A percentile compares a stretch with the other conserved stretches of the same genome.
These are phyloP conservation scores for Nemoura dubitans DNA, from an alignment of 2,888 invertebrate genomes.

Conservation along the genomic window DNA sequence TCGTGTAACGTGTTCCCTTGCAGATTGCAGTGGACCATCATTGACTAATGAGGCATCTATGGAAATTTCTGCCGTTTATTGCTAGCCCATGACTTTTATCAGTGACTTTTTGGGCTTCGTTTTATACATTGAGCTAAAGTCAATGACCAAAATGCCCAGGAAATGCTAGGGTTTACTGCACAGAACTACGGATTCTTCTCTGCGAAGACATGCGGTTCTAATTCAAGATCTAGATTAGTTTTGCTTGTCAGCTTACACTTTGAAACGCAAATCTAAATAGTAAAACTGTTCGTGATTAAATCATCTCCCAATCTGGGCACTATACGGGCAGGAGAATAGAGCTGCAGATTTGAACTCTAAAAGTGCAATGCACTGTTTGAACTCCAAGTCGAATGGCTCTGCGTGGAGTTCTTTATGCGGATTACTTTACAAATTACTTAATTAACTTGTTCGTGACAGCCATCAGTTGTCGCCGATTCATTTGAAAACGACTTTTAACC, in stretches of 20 bases:
- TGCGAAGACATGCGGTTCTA: not conserved
- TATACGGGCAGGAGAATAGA: not conserved
- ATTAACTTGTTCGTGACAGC: slow-evolving; percentile 19
- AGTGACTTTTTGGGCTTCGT: not conserved
- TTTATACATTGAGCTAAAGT: not conserved
- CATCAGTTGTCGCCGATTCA: slow-evolving; percentile 20
- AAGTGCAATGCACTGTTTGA: slow-evolving; percentile 16
- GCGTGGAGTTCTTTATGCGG: not conserved
- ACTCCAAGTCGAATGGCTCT: not conserved
- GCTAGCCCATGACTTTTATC: not conserved
- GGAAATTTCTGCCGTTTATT: not conserved
- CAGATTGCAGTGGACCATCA: not conserved
- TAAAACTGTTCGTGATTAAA: not conserved
- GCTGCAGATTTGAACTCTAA: not conserved
- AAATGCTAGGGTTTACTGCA: not conserved
- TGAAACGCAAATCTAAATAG: not conserved
- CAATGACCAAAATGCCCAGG: not conserved
- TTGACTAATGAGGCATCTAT: not conserved
- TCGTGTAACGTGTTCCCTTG: not conserved
- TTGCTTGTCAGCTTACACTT: not conserved
- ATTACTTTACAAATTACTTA: slow-evolving; percentile 26
- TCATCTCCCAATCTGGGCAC: not conserved
- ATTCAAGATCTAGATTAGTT: not conserved
- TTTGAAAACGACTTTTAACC: not conserved
- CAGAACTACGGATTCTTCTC: not conserved